Base-by-base conservation (phyloP, 1,140 invertebrate species). In the Ceratina calcarata region DNA sequence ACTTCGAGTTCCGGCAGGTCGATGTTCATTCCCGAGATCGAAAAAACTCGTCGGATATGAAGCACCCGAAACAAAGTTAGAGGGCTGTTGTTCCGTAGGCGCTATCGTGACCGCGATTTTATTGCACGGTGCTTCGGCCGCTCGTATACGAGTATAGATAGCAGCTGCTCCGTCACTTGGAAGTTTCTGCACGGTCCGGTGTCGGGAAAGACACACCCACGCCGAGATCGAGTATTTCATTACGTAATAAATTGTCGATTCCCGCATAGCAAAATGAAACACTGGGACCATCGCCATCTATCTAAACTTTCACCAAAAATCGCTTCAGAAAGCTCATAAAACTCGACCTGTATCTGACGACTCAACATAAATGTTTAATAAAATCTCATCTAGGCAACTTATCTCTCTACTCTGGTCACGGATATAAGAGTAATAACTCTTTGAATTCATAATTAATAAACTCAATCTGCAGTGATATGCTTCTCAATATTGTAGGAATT, bases 51-150 rank as follows among this genome's bases (percentile, higher is more conserved):
- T 18, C 49, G 51, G 45, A 51, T 74, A 71, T 53, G 20, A 51
- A 55, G 57, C 49, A 7, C 10, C 16, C 45, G 68, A 85, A 86
- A 86, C 75, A 79, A 85, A 86, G 84, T 86, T 83, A 86, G 72
- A 66, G 69, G 61, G 20, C 72, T 58, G 70, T 80, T 76, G 85
- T 80, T 62, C 55, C 57, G 32, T 10, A 45, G 8, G 49, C 58
- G 65, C 64, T 80, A 67, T 75, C 81, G 84, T 81, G 37, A 45
- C 37, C 37, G 74, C 51, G 51, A 80, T 86, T 86, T 86, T 86
- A 86, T 86, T 86, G 84, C 73, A 78, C 69, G 70, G 83, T 82
- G 77, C 84, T 86, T 85, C 53, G 8, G 13, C 6, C 83, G 82
- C 49, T 82, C 84, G 83, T 80, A 84, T 85, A 71, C 75, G 73